These are phyloP conservation scores for Dendrolimus kikuchii DNA, from an alignment of 1,140 invertebrate species.

Conservation along the genomic window DNA sequence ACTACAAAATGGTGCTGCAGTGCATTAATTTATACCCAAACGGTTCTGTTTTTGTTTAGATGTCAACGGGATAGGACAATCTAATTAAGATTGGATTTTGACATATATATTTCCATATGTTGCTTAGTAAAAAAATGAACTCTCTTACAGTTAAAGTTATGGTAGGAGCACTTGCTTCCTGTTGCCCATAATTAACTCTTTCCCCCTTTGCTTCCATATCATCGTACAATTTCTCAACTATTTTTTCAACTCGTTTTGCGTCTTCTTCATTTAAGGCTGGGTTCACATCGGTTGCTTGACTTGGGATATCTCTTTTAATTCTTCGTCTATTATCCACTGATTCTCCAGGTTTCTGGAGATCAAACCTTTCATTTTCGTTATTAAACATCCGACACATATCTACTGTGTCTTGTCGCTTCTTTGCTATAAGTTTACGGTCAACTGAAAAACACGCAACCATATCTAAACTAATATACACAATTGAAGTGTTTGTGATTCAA, in stretches of 20 bases:
- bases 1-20: no score
- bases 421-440: conserved; percentile 39
- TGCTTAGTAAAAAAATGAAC: no score
- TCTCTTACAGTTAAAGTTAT: conserved; percentile 18
- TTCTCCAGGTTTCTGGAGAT: background rate
- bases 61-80: no score
- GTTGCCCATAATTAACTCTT: conserved; percentile 16
- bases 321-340: conserved; percentile 9
- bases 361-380: conserved; percentile 26
- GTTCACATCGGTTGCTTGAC: conserved; percentile 11
- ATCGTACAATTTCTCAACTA: conserved; percentile 54
- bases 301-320: conserved; percentile 24
- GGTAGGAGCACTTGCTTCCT: conserved; percentile 15
- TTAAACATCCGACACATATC: conserved; percentile 55
- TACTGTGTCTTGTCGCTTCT: conserved; percentile 48
- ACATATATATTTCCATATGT: no score
- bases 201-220: conserved; percentile 35
- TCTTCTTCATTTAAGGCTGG: conserved; percentile 25
- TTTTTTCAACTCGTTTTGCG: conserved; percentile 33
- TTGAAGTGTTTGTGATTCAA: no score
- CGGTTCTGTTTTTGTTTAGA: no score
- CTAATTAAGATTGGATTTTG: no score
- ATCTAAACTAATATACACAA: no score
- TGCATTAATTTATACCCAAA: no score
- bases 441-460: conserved; percentile 24